phyloP scores from a whole-genome alignment of 2,888 invertebrate genomes.

The Arge pagana region DNA sequence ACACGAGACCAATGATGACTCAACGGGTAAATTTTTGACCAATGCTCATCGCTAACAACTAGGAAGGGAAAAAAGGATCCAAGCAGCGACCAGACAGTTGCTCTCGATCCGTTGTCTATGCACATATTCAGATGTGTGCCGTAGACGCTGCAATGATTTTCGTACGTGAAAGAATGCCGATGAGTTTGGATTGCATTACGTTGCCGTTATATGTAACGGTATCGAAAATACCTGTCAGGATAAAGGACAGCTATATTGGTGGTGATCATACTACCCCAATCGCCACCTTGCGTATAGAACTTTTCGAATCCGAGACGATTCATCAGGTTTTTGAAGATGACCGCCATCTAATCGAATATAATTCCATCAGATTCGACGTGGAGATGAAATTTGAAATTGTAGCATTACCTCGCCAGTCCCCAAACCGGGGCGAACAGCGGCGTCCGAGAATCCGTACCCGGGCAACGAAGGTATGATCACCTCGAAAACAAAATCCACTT shows the following conservation, averaged over 20 bases:
- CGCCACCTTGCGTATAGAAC: conserved; percentile 67
- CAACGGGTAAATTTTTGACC: conserved; percentile 62
- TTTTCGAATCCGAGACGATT: conserved; percentile 60
- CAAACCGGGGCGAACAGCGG: conserved; percentile 60
- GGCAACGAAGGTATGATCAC: conserved; percentile 71
- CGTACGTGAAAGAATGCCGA: background rate
- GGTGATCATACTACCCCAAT: conserved; percentile 65
- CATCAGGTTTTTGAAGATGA: conserved; percentile 63
- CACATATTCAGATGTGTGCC: conserved; percentile 73
- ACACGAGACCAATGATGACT: conserved; percentile 35
- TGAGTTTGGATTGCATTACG: background rate
- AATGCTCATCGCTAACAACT: conserved; percentile 62
- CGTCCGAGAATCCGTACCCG: conserved; percentile 72
- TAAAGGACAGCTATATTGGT: conserved; percentile 58
- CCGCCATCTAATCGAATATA: conserved; percentile 48
- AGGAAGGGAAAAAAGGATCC: conserved; percentile 64
- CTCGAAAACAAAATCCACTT: conserved; percentile 69
- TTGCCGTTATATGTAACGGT: too few relatives aligned
- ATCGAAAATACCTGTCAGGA: conserved; percentile 53
- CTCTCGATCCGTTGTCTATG: conserved; percentile 41
- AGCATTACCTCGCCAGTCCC: conserved; percentile 42
- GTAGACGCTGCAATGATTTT: conserved; percentile 53
- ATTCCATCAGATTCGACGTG: background rate
- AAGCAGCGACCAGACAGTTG: conserved; percentile 54
- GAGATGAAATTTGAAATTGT: background rate